Percentiles rank a stretch among this genome's conserved stretches.
Conservation (phyloP, 2,888 invertebrate species). For the Desoria tigrina region DNA sequence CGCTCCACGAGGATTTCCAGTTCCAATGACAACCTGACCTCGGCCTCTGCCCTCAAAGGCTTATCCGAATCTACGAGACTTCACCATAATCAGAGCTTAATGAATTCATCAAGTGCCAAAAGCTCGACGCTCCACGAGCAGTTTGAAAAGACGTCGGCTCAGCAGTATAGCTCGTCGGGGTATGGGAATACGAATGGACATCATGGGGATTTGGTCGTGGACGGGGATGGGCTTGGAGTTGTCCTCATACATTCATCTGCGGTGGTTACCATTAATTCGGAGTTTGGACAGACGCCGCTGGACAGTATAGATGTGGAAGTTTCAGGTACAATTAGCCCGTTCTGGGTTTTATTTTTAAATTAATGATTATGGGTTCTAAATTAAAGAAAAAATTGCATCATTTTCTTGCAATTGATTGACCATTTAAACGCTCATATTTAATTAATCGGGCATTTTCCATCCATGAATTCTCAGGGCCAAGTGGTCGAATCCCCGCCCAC, state of each 20-base stretch:
- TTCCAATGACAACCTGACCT: constrained; percentile 42
- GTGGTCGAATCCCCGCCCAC: constrained; percentile 49
- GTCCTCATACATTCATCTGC: constrained; percentile 65
- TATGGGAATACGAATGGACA: constrained; percentile 54
- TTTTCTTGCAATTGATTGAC: too few relatives aligned
- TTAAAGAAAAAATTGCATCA: too few relatives aligned
- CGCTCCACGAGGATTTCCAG: constrained; percentile 27
- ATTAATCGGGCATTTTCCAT: constrained; percentile 3
- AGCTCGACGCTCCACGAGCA: constrained; percentile 26
- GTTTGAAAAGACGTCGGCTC: constrained; percentile 26
- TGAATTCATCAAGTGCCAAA: constrained; percentile 50
- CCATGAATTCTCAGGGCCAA: constrained; percentile 49
- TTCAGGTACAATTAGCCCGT: constrained; percentile 18
- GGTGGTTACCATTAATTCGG: constrained; percentile 62
- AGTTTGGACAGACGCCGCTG: constrained; percentile 54
- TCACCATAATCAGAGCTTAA: constrained; percentile 36
- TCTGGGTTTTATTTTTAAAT: background rate
- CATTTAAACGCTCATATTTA: too few relatives aligned
- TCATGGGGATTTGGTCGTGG: constrained; percentile 60
- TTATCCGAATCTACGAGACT: constrained; percentile 37
- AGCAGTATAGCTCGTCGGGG: constrained; percentile 23
- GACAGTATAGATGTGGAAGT: constrained; percentile 55
- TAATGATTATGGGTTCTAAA: background rate
- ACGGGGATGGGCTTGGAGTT: constrained; percentile 66
- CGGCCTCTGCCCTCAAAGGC: constrained; percentile 44